Evolutionary conservation across 2,797 vertebrate genomes (phyloP), one percentile per base, ranked within the genome.

Genomic region (Limnodromus scolopaceus): DNA sequence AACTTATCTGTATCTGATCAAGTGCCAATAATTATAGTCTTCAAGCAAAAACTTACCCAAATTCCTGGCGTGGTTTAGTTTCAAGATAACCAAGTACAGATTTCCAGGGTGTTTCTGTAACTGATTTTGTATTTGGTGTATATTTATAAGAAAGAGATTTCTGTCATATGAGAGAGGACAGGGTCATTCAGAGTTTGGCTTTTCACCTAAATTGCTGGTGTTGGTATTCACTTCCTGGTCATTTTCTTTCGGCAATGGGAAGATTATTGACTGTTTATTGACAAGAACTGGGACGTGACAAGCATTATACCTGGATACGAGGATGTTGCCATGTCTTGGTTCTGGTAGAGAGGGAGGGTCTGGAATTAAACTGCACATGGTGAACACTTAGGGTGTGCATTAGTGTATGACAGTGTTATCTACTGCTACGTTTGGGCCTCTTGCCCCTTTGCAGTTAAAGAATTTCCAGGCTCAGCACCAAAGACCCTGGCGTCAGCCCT

Each of bases 1-100:
- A 61, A 69, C 92, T 94, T 85, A 77, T 41, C 88, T 93, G 79
- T 92, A 89, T 97, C 97, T 96, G 93, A 97, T 96, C 89, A 32
- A 91, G 82, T 58, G 88, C 96, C 95, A 93, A 46, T 58, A 92
- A 90, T 34, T 89, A 93, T 41, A 93, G 77, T 74, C 74, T 93
- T 41, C 41, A 95, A 96, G 93, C 63, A 92, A 93, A 95, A 93
- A 45, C 43, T 71, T 87, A 89, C 49, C 71, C 81, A 20, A 69
- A 95, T 97, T 97, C 96, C 97, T 96, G 85, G 69, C 78, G 0
- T 78, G 53, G 60, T 94, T 97, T 48, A 49, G 53, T 85, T 93
- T 92, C 53, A 51, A 86, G 92, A 92, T 97, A 97, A 97, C 91
- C 74, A 89, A 27, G 28, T 54, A 38, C 94, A 97, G 96, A 93